Percentiles rank a stretch among this genome's conserved stretches.
Evolutionary conservation across 1,140 invertebrate genomes (phyloP).

Genomic region (Drosophila arizonae): DNA sequence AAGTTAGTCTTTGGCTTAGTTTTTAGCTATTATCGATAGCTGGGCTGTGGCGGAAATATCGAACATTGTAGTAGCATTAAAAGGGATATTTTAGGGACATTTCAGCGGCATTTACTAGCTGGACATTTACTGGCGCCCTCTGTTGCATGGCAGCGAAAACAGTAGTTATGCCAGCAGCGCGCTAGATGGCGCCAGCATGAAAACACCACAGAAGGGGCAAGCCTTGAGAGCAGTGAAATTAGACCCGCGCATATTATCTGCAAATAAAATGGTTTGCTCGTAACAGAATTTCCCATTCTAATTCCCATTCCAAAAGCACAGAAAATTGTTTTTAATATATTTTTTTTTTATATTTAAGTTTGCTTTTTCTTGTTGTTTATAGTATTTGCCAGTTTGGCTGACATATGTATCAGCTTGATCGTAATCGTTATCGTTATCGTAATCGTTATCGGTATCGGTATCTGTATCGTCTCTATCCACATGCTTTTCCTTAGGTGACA

Average conservation of each 20-base stretch:
- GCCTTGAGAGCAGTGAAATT: not conserved
- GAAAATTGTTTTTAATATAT: not conserved
- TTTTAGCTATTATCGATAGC: conserved; percentile 8
- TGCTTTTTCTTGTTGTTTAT: conserved; percentile 46
- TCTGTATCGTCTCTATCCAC: conserved; percentile 34
- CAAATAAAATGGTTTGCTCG: not conserved
- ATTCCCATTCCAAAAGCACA: conserved; percentile 19
- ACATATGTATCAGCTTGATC: conserved; percentile 29
- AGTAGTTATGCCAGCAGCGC: not conserved
- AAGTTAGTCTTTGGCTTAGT: not conserved
- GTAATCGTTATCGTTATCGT: conserved; percentile 19
- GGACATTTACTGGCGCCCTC: not conserved
- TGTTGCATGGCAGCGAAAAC: not conserved
- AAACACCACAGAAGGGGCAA: not conserved
- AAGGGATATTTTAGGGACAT: conserved; percentile 10
- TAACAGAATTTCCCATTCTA: too few relatives aligned
- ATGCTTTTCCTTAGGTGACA: conserved; percentile 17
- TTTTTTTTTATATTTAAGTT: conserved; percentile 49
- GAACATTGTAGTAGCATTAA: not conserved
- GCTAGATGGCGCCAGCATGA: conserved; percentile 1
- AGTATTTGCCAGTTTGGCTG: conserved; percentile 60
- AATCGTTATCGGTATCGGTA: conserved; percentile 26
- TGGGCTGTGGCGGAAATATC: conserved; percentile 3
- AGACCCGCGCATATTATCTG: not conserved
- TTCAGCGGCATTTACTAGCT: not conserved